A percentile compares a stretch with the other conserved stretches of the same genome.
Conservation (phyloP, 2,113 vertebrate species). For the Globicephala melas region DNA sequence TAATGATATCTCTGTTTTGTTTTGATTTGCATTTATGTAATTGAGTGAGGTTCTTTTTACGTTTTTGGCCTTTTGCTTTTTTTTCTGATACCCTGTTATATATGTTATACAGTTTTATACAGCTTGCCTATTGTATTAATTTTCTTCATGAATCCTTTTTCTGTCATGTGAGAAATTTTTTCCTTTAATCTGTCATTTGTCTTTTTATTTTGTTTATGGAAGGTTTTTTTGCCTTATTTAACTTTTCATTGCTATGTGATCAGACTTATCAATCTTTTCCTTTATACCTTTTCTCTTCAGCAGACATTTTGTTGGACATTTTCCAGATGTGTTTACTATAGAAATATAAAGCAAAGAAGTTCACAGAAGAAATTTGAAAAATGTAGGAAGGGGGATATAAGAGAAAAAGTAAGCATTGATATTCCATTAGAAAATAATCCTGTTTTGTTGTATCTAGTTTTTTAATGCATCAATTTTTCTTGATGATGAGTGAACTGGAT, state of each 20-base stretch:
- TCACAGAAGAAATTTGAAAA: constrained; percentile 22
- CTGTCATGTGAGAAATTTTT: background rate
- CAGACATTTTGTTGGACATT: background rate
- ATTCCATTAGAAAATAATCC: background rate
- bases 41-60: background rate
- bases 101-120: background rate
- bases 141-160: background rate
- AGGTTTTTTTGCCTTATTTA: background rate
- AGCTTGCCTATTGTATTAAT: background rate
- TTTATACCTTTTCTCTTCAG: background rate
- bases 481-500: background rate
- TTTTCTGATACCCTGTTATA: background rate
- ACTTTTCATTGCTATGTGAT: background rate
- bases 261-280: background rate
- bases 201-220: background rate
- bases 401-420: background rate
- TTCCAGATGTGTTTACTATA: background rate
- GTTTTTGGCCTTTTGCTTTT: background rate
- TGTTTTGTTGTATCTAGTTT: background rate
- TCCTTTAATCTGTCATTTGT: background rate
- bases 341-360: background rate
- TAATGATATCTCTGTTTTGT: background rate
- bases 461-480: background rate
- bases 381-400: background rate
- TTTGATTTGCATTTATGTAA: background rate